Evolutionary conservation across 2,797 vertebrate species (phyloP).

Genomic region (Pogonophryne albipinna): DNA sequence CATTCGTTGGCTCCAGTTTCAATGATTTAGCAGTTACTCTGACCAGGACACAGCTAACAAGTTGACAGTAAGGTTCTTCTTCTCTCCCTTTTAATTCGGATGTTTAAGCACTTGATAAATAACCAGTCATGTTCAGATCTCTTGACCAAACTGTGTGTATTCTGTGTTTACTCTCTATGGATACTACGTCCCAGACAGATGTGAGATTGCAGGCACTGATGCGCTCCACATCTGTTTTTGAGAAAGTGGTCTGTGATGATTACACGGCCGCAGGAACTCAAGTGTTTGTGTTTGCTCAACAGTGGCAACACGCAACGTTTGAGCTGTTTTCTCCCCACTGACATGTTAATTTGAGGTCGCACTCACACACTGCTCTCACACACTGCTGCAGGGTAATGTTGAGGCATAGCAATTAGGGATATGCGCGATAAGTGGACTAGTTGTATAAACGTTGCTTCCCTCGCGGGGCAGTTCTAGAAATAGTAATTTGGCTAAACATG

Average conservation of each 20-base stretch:
- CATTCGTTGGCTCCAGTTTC: neutral
- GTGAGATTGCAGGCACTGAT: conserved; percentile 33
- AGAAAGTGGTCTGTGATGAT: conserved; percentile 47
- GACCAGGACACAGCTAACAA: neutral
- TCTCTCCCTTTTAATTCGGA: too few relatives aligned
- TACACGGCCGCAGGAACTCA: conserved; percentile 43
- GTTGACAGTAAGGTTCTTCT: too few relatives aligned
- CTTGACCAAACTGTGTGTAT: conserved; percentile 13
- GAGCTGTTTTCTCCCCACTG: conserved; percentile 55
- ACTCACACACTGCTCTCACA: conserved; percentile 19
- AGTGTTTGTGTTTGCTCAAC: conserved; percentile 75
- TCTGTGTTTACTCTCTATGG: conserved; percentile 49
- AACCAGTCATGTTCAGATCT: conserved; percentile 6
- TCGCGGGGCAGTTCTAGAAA: too few relatives aligned
- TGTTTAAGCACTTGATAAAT: conserved; percentile 21
- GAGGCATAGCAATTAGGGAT: neutral
- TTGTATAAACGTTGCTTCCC: too few relatives aligned
- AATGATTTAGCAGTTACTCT: neutral
- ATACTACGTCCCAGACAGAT: conserved; percentile 48
- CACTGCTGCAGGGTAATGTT: neutral
- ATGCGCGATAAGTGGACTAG: too few relatives aligned
- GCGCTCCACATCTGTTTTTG: conserved; percentile 66
- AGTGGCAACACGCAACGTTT: conserved; percentile 54
- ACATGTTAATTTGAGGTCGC: conserved; percentile 59
- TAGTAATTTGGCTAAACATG: too few relatives aligned